Evolutionary conservation across 1,140 invertebrate species (phyloP).

Genomic region (Reticulitermes speratus): DNA sequence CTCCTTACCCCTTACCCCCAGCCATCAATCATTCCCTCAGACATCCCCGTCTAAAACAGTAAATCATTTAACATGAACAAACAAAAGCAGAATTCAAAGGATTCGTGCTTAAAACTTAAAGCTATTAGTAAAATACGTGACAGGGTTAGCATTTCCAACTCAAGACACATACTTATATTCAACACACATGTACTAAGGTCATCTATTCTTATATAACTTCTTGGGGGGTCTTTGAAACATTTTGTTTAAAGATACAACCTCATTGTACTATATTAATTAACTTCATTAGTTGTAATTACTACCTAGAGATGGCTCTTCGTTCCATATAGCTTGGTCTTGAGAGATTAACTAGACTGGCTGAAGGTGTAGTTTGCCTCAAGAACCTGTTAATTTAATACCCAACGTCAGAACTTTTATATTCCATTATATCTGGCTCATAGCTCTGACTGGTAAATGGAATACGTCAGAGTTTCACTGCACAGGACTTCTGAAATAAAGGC

Average conservation of each 20-base stretch:
- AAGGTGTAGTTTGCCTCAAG: neutral
- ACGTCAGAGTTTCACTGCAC: too few relatives aligned
- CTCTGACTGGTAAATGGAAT: too few relatives aligned
- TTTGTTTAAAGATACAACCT: neutral
- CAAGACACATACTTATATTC: neutral
- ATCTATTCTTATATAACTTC: neutral
- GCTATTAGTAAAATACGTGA: neutral
- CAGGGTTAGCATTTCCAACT: neutral
- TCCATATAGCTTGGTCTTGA: neutral
- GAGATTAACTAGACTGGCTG: neutral
- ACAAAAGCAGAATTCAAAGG: neutral
- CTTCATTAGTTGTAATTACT: conserved; percentile 14
- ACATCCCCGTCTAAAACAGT: too few relatives aligned
- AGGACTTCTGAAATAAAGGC: too few relatives aligned
- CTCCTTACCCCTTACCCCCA: neutral
- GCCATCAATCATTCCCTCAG: neutral
- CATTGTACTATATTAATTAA: neutral
- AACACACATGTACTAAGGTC: neutral
- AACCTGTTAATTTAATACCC: neutral
- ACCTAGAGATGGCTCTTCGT: neutral
- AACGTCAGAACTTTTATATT: too few relatives aligned
- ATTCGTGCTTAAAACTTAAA: neutral
- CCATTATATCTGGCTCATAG: too few relatives aligned
- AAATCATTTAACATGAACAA: neutral
- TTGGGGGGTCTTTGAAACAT: neutral